Evolutionary conservation across 2,797 vertebrate species (phyloP), one percentile per base, ranked within the genome.

Genomic region (Pogonophryne albipinna): DNA sequence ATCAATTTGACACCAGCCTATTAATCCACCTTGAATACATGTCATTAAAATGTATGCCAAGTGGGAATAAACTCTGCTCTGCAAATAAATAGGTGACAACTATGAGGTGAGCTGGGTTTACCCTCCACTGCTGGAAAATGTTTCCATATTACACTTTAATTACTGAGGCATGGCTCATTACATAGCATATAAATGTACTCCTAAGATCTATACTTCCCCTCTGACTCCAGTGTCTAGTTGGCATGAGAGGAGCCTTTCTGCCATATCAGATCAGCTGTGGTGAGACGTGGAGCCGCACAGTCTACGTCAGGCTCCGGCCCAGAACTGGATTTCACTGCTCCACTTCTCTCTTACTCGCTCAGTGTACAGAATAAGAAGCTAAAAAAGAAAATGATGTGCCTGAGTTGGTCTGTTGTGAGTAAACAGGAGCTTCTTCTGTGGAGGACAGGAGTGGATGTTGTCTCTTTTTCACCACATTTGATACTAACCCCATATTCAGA

Each of bases 251-350:
- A 76, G 78, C 71, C 60, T 78, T 86, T 87, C 85, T 82, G 78
- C 86, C 80, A 58, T 87, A 92, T 94, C 91, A 88, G 87, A 93
- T 93, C 90, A 92, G 86, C 82, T 88, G 89, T 91, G 91, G 92
- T 91, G 80, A 91, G 88, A 86, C 74, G 52, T 80, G 91, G 91
- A 94, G 94, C 87, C 94, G 83, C 9, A 66, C 66, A 86, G 93
- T 94, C 93, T 94, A 75, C 76, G 61, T 84, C 78, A 79, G 83
- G 20, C 66, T 78, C 56, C 10, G 7, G 73, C 61, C 72, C 79
- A 79, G 72, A 77, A 71, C 67, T 67, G 77, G 61, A 45, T 82
- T 47, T 63, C 46, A 74, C 80, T 45, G 58, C 46, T 56, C 23
- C 70, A 44, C 64, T 60, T 74, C 74, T 49, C 66, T 74, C 17